A percentile compares a stretch with the other conserved stretches of the same genome.
These are phyloP conservation scores for Campopleginae sp. DNA, from an alignment of 2,888 invertebrate genomes.

Conservation along the genomic window DNA sequence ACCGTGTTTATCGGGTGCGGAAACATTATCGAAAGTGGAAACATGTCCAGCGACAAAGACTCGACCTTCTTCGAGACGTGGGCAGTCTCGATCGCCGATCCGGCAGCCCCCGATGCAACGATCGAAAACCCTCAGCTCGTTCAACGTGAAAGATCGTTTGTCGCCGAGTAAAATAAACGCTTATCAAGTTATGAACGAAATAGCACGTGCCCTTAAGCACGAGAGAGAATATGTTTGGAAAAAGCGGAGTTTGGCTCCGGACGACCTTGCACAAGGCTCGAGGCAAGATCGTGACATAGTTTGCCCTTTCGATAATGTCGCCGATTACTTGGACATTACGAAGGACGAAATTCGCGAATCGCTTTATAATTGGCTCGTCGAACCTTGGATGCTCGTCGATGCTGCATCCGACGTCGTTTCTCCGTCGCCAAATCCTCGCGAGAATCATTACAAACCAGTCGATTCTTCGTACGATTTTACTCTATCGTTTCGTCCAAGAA, in stretches of 20 bases:
- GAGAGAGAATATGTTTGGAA: slow-evolving; percentile 51
- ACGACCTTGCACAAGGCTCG: slow-evolving; percentile 26
- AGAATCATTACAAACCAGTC: not conserved
- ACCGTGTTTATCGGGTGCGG: not conserved
- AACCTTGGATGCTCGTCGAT: slow-evolving; percentile 55
- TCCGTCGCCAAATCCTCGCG: slow-evolving; percentile 6
- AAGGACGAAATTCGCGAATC: slow-evolving; percentile 62
- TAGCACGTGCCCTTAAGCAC: slow-evolving; percentile 46
- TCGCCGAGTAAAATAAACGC: slow-evolving; percentile 27
- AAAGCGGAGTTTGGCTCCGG: slow-evolving; percentile 22
- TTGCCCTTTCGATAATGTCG: slow-evolving; percentile 58
- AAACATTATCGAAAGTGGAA: slow-evolving; percentile 24
- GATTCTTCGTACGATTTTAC: not conserved
- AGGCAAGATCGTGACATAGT: slow-evolving; percentile 61
- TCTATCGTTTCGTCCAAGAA: not conserved
- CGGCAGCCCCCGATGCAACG: slow-evolving; percentile 38
- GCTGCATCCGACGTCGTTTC: not conserved
- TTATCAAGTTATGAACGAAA: slow-evolving; percentile 36
- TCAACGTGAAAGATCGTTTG: slow-evolving; percentile 8
- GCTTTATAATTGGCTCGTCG: slow-evolving; percentile 68
- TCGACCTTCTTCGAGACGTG: slow-evolving; percentile 53
- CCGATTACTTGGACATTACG: slow-evolving; percentile 26
- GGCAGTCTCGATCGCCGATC: slow-evolving; percentile 43
- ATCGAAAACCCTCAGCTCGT: slow-evolving; percentile 55
- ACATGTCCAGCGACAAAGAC: slow-evolving; percentile 2